These are phyloP conservation scores for Atta colombica DNA, from an alignment of 1,140 invertebrate genomes.

Conservation along the genomic window DNA sequence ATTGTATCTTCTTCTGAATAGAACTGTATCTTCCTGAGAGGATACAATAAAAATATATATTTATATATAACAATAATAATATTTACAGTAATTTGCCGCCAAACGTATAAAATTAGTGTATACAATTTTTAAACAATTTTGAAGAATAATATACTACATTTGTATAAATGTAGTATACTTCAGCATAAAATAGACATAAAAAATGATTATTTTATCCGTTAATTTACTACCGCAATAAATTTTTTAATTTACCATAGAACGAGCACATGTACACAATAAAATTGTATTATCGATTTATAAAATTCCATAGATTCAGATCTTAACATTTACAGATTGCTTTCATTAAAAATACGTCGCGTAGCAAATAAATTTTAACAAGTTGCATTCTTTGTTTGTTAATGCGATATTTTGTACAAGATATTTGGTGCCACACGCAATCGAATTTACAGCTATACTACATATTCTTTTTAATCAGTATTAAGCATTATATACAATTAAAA, in stretches of 20 bases:
- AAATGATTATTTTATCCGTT: not conserved
- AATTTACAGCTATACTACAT: conserved; percentile 73
- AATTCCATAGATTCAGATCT: conserved; percentile 12
- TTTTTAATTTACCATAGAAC: conserved; percentile 23
- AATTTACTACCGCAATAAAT: conserved; percentile 17
- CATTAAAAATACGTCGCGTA: conserved; percentile 49
- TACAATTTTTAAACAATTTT: conserved; percentile 34
- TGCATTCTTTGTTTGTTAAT: conserved; percentile 34
- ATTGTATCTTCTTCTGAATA: not conserved
- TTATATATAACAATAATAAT: conserved; percentile 10
- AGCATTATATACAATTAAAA: conserved; percentile 66
- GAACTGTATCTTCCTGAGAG: not conserved
- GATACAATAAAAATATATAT: conserved; percentile 30
- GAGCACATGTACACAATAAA: conserved; percentile 4
- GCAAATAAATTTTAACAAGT: conserved; percentile 69
- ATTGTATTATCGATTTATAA: conserved; percentile 24
- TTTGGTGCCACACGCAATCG: conserved; percentile 55
- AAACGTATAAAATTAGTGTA: conserved; percentile 28
- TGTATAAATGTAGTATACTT: conserved; percentile 26
- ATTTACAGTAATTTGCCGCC: conserved; percentile 23
- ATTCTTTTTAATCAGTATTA: conserved; percentile 64
- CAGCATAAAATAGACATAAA: conserved; percentile 13
- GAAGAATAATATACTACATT: conserved; percentile 7
- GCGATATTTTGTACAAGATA: conserved; percentile 68
- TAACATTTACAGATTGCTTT: conserved; percentile 26